Base-by-base conservation (phyloP, 53 echinoderm and acorn worm genomes). In the Paracentrotus lividus region DNA sequence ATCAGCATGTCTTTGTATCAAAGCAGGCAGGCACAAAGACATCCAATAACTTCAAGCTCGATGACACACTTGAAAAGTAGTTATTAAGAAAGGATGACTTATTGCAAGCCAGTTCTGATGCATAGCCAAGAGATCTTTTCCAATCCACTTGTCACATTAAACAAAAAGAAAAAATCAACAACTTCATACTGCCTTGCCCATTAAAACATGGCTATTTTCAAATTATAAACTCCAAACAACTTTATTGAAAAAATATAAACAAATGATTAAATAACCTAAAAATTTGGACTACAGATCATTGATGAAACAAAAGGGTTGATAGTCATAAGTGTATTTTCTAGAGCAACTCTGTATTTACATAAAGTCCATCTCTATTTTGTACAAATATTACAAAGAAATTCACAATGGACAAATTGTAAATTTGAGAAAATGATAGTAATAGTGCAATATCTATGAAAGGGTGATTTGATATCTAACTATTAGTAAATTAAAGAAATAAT, bases 291-390 rank as follows among this genome's bases (percentile, higher is more conserved):
- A 56, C 54, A 55, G 47, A 36, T 52, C 55, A 86, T 33, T 54
- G 55, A 60, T 89, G 36, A 88, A 88, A 40, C 13, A 55, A 88
- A 38, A n/a, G n/a, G n/a, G n/a, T n/a, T n/a, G n/a, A n/a, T n/a
- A n/a, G n/a, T n/a, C n/a, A n/a, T n/a, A n/a, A n/a, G n/a, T n/a
- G n/a, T n/a, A 55, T 33, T 33, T 52, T 88, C 36, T 51, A 89
- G 57, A 58, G 56, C 54, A 89, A 89, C 89, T 89, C 89, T 89
- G 89, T 89, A 89, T 89, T 89, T 89, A 89, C 89, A 89, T 89
- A 44, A 56, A 14, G 34, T 86, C 33, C 20, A 55, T 86, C 47
- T 47, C 31, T 31, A 55, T 56, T 55, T 86, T 86, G 13, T 86
- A 86, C 86, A 86, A 86, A 55, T 56, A 32, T 53, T 86, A 86